Base-by-base conservation (phyloP, 2,888 invertebrate species). In the Resseliella maxima region DNA sequence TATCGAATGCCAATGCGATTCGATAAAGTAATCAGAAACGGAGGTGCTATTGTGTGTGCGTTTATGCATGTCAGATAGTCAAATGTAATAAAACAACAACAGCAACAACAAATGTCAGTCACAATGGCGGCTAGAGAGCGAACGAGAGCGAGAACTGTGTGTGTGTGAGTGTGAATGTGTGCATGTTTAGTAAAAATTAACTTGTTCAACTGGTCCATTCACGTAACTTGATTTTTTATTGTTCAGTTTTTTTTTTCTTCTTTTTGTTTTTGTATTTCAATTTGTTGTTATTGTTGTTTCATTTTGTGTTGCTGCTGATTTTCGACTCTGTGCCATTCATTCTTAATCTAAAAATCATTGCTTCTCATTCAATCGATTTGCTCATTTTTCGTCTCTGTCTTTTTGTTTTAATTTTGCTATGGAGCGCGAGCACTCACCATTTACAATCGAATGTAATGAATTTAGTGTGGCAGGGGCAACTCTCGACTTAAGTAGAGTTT, bases 161-260 rank as follows among this genome's bases (percentile, higher is more conserved):
- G 31, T 12, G 31, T 31, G 15, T 72, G 31, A 12, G 31, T 35
- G 31, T 31, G 31, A n/a, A n/a, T 72, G 31, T 72, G 72, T 31
- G 31, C 31, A 15, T 24, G n/a, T 59, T 50, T 15, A 2, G 5
- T n/a, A 8, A 59, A 59, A 72, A 27, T 72, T 72, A 72, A 72
- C 72, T 72, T 72, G 72, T 72, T 72, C 72, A 35, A 72, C 72
- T 72, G 72, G 72, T 72, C 35, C 31, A 72, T 72, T 72, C 72
- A 72, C 72, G 72, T 72, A 27, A 72, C 72, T 72, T 72, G 72
- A 27, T 72, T 72, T 72, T 72, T 72, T 50, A 50, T 50, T 50
- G 46, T 50, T 15, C 18, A 50, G n/a, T n/a, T n/a, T n/a, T n/a
- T 18, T 21, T 18, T 50, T 18, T 50, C 21, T 50, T 50, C 21